Percentiles rank a stretch among this genome's conserved stretches.
Conservation (phyloP, 1,140 invertebrate species). For the Callitettix versicolor region DNA sequence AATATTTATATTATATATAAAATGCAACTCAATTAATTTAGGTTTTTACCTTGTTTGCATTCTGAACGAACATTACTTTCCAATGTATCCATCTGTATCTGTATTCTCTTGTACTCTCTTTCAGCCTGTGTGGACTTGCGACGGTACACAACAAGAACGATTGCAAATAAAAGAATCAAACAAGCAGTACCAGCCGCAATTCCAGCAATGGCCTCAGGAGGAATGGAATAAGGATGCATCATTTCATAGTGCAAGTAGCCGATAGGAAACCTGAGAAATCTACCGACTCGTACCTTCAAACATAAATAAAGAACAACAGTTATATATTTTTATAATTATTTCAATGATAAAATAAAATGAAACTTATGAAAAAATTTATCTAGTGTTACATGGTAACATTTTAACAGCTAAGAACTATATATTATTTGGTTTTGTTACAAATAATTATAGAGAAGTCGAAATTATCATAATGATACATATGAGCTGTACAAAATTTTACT, state of each 20-base stretch:
- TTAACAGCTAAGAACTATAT: no score
- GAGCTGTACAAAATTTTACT: no score
- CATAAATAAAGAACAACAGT: not conserved
- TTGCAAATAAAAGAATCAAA: conserved; percentile 71
- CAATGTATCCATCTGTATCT: conserved; percentile 98
- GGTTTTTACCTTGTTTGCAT: conserved; percentile 83
- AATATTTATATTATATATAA: no score
- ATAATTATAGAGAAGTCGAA: no score
- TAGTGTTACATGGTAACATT: not conserved
- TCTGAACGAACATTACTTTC: conserved; percentile 96
- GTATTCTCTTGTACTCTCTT: conserved; percentile 91
- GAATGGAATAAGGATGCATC: conserved; percentile 63
- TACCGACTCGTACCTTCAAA: conserved; percentile 55
- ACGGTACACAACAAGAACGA: conserved; percentile 78
- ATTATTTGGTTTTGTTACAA: no score
- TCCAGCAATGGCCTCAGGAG: conserved; percentile 75
- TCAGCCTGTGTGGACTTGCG: conserved; percentile 90
- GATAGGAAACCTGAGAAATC: conserved; percentile 74
- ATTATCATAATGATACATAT: no score
- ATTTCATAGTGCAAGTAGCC: conserved; percentile 83
- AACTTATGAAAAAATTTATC: not conserved
- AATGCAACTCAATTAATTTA: no score
- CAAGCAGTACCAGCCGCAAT: conserved; percentile 73
- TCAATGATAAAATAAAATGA: not conserved
- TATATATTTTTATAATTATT: not conserved